Base-by-base conservation (phyloP, 2,888 invertebrate genomes). In the Athalia cordata region DNA sequence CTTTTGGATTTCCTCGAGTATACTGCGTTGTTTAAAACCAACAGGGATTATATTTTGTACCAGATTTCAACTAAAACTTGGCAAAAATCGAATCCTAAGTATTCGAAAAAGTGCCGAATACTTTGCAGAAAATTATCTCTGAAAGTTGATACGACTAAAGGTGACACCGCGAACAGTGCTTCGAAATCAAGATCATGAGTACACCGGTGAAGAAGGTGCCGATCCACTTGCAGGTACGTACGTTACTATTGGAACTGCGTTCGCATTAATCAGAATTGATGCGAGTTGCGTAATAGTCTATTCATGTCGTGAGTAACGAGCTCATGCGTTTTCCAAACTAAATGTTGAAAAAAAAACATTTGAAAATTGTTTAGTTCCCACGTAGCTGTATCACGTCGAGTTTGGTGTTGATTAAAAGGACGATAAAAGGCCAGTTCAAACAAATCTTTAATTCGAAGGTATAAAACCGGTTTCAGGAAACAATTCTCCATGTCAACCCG, bases 191-290 rank as follows among this genome's bases (percentile, higher is more conserved):
- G 66, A 68, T 45, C 70, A 95, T 95, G 94, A 92, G 93, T 86
- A 96, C 96, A 83, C 97, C 97, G 82, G 97, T 97, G 84, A 98
- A 98, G 91, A 98, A 98, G 92, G 97, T 98, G 80, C 98, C 98
- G 79, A 97, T 98, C 89, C 98, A 98, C 91, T 93, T 97, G 88
- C 96, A 97, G 95, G 95, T 98, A 91, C 93, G 92, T 85, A 49
- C 29, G 6, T n/a, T n/a, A 13, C 6, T 29, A 29, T 29, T 29
- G 29, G 29, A n/a, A 5, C 9, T 6, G 13, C 7, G 47, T 13
- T 7, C 6, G 52, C 7, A 13, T 6, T 5, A 45, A 13, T 13
- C 47, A 59, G 59, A 8, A 72, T 43, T 47, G 8, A 45, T 8
- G 45, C n/a, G 13, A n/a, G n/a, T 72, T 72, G 45, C 72, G 72